Conservation (phyloP, 2,113 vertebrate genomes). For the Glaucomys volans region DNA sequence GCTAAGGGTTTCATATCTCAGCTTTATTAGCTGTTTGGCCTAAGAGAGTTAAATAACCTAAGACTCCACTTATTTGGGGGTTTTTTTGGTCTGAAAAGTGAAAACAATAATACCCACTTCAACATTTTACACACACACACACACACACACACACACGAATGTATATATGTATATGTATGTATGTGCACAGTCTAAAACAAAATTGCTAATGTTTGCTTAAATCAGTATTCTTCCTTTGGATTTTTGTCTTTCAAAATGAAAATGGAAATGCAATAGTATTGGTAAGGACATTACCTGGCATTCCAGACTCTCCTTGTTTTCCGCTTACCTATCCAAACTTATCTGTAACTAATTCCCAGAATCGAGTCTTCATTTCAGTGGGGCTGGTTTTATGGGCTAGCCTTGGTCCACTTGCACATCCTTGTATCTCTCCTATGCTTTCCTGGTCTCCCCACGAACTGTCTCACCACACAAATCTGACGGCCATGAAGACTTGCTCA, state of each 20-base stretch:
- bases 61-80: too few species aligned
- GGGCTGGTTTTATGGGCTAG: background rate
- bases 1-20: background rate
- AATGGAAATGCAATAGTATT: background rate
- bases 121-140: background rate
- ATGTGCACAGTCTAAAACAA: background rate
- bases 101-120: background rate
- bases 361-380: background rate
- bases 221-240: background rate
- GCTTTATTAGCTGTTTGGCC: background rate
- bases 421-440: background rate
- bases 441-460: background rate
- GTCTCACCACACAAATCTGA: background rate
- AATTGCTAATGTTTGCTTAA: background rate
- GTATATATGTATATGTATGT: too few species aligned
- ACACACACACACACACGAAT: too few species aligned
- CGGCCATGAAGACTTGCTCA: background rate
- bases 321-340: background rate
- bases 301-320: background rate
- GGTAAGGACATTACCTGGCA: background rate
- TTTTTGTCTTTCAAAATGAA: constrained; percentile 18
- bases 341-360: background rate
- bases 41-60: background rate
- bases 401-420: background rate
- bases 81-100: background rate